Evolutionary conservation across 2,113 vertebrate genomes (phyloP).

Genomic region (Macrotis lagotis): DNA sequence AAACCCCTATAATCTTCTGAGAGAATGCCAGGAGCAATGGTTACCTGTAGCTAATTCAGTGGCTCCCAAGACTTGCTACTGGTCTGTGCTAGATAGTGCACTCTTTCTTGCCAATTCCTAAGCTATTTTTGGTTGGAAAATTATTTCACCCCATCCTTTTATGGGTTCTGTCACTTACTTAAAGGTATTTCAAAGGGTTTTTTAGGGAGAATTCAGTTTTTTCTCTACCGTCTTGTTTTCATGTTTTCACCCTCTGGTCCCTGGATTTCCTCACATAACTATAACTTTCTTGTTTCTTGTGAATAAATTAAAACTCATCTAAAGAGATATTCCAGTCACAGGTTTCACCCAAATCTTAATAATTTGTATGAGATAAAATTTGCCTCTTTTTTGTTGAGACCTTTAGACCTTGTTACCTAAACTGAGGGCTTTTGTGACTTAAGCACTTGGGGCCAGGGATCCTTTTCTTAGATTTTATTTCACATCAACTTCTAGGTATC

Average conservation of each 20-base stretch:
- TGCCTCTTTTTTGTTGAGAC: neutral
- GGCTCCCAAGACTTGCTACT: too few species aligned
- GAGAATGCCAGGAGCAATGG: too few species aligned
- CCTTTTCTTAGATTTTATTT: neutral
- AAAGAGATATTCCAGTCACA: neutral
- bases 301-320: neutral
- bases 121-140: too few species aligned
- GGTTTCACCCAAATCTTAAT: neutral
- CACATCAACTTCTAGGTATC: neutral
- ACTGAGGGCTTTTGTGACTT: neutral
- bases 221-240: too few species aligned
- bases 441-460: neutral
- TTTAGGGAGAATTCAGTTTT: too few species aligned
- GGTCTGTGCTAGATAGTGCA: too few species aligned
- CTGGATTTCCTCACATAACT: neutral
- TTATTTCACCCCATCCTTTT: too few species aligned
- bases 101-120: too few species aligned
- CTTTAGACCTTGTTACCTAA: neutral
- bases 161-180: too few species aligned
- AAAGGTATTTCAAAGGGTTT: too few species aligned
- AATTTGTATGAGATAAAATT: neutral
- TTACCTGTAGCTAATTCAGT: too few species aligned
- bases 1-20: too few species aligned
- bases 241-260: neutral
- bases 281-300: neutral